Conservation (phyloP, 2,888 invertebrate genomes). For the Macaria notata region DNA sequence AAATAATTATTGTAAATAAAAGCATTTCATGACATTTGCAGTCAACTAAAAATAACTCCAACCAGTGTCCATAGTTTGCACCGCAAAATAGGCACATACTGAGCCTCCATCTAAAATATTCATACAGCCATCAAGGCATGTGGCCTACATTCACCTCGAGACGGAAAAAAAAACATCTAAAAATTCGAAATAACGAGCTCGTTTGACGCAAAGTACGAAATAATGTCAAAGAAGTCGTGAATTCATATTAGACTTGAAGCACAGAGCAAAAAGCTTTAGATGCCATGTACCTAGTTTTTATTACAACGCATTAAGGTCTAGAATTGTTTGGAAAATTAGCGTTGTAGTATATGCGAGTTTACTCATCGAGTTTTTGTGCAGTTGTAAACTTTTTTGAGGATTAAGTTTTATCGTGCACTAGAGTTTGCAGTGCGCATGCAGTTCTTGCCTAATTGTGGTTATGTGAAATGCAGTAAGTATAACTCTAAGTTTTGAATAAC, state of each 20-base stretch:
- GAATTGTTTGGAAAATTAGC: background rate
- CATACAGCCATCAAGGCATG: constrained; percentile 5
- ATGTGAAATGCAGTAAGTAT: too few species aligned
- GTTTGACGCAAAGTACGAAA: constrained; percentile 13
- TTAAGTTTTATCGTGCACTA: background rate
- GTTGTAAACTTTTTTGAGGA: constrained; percentile 5
- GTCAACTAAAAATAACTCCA: too few species aligned
- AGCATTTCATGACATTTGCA: too few species aligned
- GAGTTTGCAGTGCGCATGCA: too few species aligned
- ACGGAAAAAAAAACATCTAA: constrained; percentile 7
- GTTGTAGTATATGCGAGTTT: background rate
- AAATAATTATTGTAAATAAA: too few species aligned
- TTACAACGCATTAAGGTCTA: constrained; percentile 2
- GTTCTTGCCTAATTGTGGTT: too few species aligned
- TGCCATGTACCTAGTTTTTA: constrained; percentile 1
- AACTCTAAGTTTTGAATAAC: too few species aligned
- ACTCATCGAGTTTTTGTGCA: constrained; percentile 4
- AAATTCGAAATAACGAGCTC: constrained; percentile 17
- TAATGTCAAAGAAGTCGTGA: constrained; percentile 18
- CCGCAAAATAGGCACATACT: too few species aligned
- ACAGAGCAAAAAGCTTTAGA: constrained; percentile 2
- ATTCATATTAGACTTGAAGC: constrained; percentile 12
- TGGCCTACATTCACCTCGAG: constrained; percentile 1
- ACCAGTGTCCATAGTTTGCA: too few species aligned
- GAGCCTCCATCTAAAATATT: background rate